Evolutionary conservation across 2,797 vertebrate genomes (phyloP), one percentile per base, ranked within the genome.

Genomic region (Peromyscus attwateri): DNA sequence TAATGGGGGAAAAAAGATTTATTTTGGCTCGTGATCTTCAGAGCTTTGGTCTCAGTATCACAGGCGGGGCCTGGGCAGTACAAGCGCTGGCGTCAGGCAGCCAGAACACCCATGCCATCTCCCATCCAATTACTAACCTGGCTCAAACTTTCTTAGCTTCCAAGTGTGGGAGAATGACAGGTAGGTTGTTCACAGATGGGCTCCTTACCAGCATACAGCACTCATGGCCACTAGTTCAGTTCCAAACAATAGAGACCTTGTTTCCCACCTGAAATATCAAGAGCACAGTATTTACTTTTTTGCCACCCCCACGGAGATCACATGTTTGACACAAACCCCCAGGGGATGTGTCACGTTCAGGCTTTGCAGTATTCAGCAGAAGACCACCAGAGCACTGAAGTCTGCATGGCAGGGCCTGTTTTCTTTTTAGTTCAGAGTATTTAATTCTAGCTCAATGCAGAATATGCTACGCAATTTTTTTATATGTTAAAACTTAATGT

Each of bases 401-500:
- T 76, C 27, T 37, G 4, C 34, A 6, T 83, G 34, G n/a, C 29
- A 31, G 23, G 31, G 34, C 23, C 16, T 76, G 60, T 76, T 83
- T 95, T 79, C 49, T 85, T 79, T 62, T 43, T 55, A 14, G 11
- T 62, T 64, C 4, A 43, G 79, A 29, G 46, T 43, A 19, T 57
- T 88, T 95, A 25, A 52, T 80, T 89, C 21, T 31, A 93, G 68
- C 52, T 71, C 55, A 57, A 8, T n/a, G 87, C 60, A 31, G 17
- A 55, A 66, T 81, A 66, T 25, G 64, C 83, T 62, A 57, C 29
- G 21, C 3, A 71, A 70, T 85, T 52, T 81, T 75, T 94, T 27
- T 43, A 4, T 89, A 49, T 87, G 17, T 95, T 96, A 40, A 88
- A 75, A 89, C 46, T 57, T 73, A 95, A 49, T 76, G 16, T 87